These are phyloP conservation scores for Aegithalos caudatus DNA, from an alignment of 2,113 vertebrate genomes.

Conservation along the genomic window DNA sequence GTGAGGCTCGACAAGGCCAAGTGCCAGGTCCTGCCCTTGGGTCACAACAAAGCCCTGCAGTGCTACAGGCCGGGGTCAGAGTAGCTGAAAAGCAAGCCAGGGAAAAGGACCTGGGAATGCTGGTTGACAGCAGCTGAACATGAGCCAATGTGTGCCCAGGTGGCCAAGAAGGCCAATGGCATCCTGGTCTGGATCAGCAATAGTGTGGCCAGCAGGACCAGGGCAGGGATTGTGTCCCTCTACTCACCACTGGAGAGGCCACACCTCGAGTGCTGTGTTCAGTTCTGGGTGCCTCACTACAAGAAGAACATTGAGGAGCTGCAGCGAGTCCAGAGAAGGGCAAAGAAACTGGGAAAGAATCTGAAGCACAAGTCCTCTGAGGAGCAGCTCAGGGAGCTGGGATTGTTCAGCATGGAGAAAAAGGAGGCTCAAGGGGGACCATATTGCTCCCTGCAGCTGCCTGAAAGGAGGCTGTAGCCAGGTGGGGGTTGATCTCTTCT, in stretches of 20 bases:
- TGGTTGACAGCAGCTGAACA: background rate
- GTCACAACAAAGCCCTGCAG: background rate
- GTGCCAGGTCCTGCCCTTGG: background rate
- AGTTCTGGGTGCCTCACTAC: background rate
- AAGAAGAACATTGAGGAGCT: background rate
- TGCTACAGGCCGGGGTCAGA: background rate
- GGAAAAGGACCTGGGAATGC: background rate
- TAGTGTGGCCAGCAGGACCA: background rate
- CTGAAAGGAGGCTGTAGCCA: background rate
- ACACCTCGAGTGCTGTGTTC: fast-evolving
- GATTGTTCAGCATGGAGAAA: background rate
- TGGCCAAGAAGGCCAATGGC: background rate
- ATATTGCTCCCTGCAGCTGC: fast-evolving
- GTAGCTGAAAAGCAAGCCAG: background rate
- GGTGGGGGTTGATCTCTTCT: background rate
- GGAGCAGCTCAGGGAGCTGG: background rate
- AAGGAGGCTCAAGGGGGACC: background rate
- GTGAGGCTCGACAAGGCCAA: background rate
- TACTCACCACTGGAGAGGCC: fast-evolving
- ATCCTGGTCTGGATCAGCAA: background rate
- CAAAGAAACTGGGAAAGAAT: fast-evolving
- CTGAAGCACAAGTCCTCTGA: background rate
- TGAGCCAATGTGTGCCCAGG: background rate
- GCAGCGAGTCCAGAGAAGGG: fast-evolving
- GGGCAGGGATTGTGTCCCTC: background rate